Base-by-base conservation (phyloP, 2,797 vertebrate genomes). In the Pangasius mekongensis region DNA sequence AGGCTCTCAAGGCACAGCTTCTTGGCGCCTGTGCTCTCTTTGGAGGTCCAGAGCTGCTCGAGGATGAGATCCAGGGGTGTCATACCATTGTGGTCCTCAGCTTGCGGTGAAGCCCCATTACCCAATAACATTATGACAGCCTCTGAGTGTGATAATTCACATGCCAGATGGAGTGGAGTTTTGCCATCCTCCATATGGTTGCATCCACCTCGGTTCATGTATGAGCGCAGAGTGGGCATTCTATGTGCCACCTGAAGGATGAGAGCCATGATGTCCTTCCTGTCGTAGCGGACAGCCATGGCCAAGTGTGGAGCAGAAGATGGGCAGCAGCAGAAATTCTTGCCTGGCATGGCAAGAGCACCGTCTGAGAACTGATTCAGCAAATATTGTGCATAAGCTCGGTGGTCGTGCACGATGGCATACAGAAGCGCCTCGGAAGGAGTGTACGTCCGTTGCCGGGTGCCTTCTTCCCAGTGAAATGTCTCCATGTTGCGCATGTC, bases 361-460 rank as follows among this genome's bases (percentile, higher is more conserved):
- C 96, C 95, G 39, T 96, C 95, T 16, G 94, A 87, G 93, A 96
- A 97, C 56, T 95, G 95, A 90, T 93, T 94, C 58, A 98, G 96
- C 91, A 98, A 92, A 90, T 96, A 96, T 60, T 94, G 96, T 84
- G 97, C 97, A 13, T 98, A 98, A 84, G 95, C 93, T 89, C 96
- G 95, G 90, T 98, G 97, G 85, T 98, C 97, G 89, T 98, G 97
- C 27, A 98, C 97, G 87, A 97, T 96, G 24, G 97, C 97, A 91
- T 98, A 98, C 1, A 98, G 96, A 88, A 98, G 92, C 49, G 97
- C 97, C 93, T 98, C 97, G 2, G 97, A 97, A 24, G 97, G 97
- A 43, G 91, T 97, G 89, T 97, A 98, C 0, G 93, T 96, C 89
- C 95, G 93, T 86, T 93, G 94, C 86, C 93, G 92, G 67, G 94